Conservation (phyloP, 2,888 invertebrate species). For the Erebia ligea region DNA sequence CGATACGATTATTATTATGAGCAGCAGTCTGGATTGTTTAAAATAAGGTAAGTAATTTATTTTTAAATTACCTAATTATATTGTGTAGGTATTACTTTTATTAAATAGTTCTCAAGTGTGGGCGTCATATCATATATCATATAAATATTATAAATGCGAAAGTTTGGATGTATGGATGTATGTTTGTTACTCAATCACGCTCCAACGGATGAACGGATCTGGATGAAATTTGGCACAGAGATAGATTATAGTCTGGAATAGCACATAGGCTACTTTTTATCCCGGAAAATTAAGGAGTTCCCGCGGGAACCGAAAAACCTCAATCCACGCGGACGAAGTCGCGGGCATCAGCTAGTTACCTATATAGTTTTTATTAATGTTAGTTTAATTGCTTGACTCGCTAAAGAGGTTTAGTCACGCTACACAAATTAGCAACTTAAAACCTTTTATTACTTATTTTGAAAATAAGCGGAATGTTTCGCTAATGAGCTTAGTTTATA, state of each 20-base stretch:
- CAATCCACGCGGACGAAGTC: too few species aligned
- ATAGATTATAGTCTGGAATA: too few species aligned
- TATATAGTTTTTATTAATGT: slow-evolving; percentile 4
- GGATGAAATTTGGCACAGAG: too few species aligned
- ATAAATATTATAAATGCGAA: too few species aligned
- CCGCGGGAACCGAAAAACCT: too few species aligned
- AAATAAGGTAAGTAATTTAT: neutral
- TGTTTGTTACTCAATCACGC: too few species aligned
- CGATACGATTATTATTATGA: neutral
- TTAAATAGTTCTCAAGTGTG: neutral
- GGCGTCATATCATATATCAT: too few species aligned
- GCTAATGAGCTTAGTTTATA: slow-evolving; percentile 1
- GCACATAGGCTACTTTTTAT: too few species aligned
- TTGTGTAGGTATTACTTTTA: neutral
- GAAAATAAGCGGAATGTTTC: neutral
- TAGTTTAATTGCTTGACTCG: neutral
- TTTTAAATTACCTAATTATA: neutral
- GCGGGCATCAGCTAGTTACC: too few species aligned
- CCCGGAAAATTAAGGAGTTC: too few species aligned
- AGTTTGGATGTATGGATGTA: too few species aligned
- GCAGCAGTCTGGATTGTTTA: neutral
- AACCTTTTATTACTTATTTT: slow-evolving; percentile 1
- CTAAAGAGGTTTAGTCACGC: slow-evolving; percentile 5
- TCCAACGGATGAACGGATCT: too few species aligned
- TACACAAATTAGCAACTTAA: neutral